Base-by-base conservation (phyloP, 2,113 vertebrate species). In the Stictonetta naevosa region DNA sequence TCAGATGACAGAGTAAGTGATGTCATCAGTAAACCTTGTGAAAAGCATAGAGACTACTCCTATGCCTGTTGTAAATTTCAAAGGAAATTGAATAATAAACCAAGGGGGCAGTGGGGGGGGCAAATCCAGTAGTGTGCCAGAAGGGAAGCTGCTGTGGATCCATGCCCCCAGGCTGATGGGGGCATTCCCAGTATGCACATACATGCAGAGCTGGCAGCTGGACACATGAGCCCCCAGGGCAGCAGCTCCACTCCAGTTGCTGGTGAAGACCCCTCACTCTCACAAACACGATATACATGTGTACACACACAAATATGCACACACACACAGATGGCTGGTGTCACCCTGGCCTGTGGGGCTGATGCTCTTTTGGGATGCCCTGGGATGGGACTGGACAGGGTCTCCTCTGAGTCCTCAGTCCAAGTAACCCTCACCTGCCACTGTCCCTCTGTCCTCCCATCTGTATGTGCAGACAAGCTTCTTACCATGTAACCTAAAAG, bases 221-320 rank as follows among this genome's bases (percentile, higher is more conserved):
- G 36, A 40, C 6, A 12, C 31, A 13, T 40, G 38, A 48, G 46
- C 9, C n/a, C 25, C 13, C 1, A 1, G 26, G 0, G 1, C 19
- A 15, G 22, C 36, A 72, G 58, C 3, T 22, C 7, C n/a, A 76
- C 4, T 76, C 14, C 48, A 89, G 73, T 31, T 63, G 42, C 48
- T 44, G 14, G 31, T 23, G 59, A 26, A 91, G 66, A 52, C 5
- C 38, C 10, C 9, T 66, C 29, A 44, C 26, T 52, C 4, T 69
- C 23, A 55, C 8, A 7, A 13, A 25, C 10, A 15, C 28, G 10
- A 52, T 26, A 52, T 8, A 52, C 59, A 48, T 10, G 46, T 21
- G 46, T 48, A 48, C 13, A 52, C 22, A 23, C 25, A 38, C 14
- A 16, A 8, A 23, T 26, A 38, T 28, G 11, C 10, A 23, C 19